These are phyloP conservation scores for Dioctria linearis DNA, from an alignment of 2,888 invertebrate species.

Conservation along the genomic window DNA sequence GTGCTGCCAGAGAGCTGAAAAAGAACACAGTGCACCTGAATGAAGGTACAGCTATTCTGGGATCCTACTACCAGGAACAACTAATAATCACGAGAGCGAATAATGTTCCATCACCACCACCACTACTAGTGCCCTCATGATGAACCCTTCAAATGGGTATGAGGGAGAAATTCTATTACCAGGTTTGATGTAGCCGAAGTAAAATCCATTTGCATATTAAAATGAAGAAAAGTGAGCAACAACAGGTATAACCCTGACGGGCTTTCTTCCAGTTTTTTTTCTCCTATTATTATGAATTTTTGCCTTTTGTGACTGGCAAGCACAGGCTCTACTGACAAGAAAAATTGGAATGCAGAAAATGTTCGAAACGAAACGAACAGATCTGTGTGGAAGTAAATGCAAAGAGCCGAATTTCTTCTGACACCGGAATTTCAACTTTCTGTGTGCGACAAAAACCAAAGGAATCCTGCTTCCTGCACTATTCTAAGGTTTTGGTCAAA, in stretches of 20 bases:
- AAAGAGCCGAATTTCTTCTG: conserved; percentile 11
- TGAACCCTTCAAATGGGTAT: too few species aligned
- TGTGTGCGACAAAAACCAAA: conserved; percentile 16
- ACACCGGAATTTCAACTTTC: conserved; percentile 25
- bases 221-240: conserved; percentile 51
- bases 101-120: not conserved
- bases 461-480: conserved; percentile 6
- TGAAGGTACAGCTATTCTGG: conserved; percentile 3
- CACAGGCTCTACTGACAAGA: conserved; percentile 1
- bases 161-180: conserved; percentile 44
- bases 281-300: conserved; percentile 36
- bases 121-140: too few species aligned
- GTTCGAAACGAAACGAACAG: not conserved
- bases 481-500: conserved; percentile 25
- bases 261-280: not conserved
- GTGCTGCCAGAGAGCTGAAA: not conserved
- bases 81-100: conserved; percentile 36
- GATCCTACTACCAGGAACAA: conserved; percentile 5
- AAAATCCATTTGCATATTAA: conserved; percentile 54
- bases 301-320: conserved; percentile 34
- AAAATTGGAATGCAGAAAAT: conserved; percentile 39
- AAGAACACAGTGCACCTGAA: conserved; percentile 5
- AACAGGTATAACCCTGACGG: conserved; percentile 33
- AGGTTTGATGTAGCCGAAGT: conserved; percentile 41
- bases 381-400: not conserved